A percentile compares a stretch with the other conserved stretches of the same genome.
phyloP scores from a whole-genome alignment of 2,888 invertebrate species.

The Pardosa pseudoannulata region DNA sequence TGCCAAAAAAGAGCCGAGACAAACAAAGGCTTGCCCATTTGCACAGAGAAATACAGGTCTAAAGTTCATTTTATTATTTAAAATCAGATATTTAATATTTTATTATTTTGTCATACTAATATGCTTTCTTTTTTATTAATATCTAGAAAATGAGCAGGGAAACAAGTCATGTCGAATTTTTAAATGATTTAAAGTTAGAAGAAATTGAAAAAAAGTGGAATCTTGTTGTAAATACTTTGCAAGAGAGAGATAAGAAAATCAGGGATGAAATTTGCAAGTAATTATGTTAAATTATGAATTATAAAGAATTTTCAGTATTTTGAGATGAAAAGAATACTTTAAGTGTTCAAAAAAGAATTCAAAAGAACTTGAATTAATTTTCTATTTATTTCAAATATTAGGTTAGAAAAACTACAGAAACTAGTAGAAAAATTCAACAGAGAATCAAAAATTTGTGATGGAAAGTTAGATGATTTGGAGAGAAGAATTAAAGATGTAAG shows the following conservation, averaged over 20 bases:
- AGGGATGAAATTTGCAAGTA: slow-evolving; percentile 88
- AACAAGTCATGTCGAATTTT: slow-evolving; percentile 74
- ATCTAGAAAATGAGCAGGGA: slow-evolving; percentile 54
- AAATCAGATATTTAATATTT: too few species aligned
- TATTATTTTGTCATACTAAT: neutral
- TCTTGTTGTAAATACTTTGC: slow-evolving; percentile 89
- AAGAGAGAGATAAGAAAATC: slow-evolving; percentile 93
- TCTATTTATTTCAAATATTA: too few species aligned
- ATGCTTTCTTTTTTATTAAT: neutral
- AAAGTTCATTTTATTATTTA: too few species aligned
- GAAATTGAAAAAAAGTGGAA: slow-evolving; percentile 92
- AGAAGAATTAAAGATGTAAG: slow-evolving; percentile 85
- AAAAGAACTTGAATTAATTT: too few species aligned
- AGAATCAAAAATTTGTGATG: slow-evolving; percentile 93
- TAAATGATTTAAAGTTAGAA: slow-evolving; percentile 68
- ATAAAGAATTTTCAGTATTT: too few species aligned
- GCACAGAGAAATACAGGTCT: slow-evolving; percentile 80
- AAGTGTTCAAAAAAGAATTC: too few species aligned
- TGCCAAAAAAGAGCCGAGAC: slow-evolving; percentile 93
- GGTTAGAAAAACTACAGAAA: slow-evolving; percentile 91
- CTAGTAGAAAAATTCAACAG: slow-evolving; percentile 94
- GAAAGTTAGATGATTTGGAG: slow-evolving; percentile 90
- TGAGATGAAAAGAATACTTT: too few species aligned
- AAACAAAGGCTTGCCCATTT: slow-evolving; percentile 91
- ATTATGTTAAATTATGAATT: too few species aligned